Conservation (phyloP, 64 coral and sea anemone genomes). For the Astreopora myriophthalma region DNA sequence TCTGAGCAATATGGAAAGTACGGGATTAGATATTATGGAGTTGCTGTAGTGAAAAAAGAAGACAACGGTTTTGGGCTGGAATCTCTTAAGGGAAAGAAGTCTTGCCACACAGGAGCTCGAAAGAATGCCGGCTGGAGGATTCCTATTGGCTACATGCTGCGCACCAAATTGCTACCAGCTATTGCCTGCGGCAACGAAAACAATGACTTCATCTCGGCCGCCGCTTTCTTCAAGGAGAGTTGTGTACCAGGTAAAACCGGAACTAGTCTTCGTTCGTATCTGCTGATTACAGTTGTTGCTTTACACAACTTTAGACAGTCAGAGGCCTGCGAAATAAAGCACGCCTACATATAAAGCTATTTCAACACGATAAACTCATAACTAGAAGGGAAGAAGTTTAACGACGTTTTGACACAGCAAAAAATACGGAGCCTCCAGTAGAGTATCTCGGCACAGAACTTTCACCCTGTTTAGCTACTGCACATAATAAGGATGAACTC, state of each 20-base stretch:
- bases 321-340: too few species aligned
- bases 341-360: too few species aligned
- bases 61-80: slow-evolving; percentile 23
- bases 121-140: slow-evolving; percentile 63
- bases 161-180: not conserved
- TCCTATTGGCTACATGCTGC: slow-evolving; percentile 53
- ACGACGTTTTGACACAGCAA: too few species aligned
- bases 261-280: too few species aligned
- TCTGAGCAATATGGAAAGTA: slow-evolving; percentile 42
- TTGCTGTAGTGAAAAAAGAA: slow-evolving; percentile 51
- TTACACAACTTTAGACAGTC: too few species aligned
- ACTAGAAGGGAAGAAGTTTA: too few species aligned
- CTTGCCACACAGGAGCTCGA: slow-evolving; percentile 72
- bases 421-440: too few species aligned
- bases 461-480: too few species aligned
- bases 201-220: slow-evolving; percentile 1
- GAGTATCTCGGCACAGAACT: too few species aligned
- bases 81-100: slow-evolving; percentile 49
- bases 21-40: slow-evolving; percentile 41
- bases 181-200: not conserved
- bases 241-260: slow-evolving; percentile 70
- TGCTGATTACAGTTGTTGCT: too few species aligned
- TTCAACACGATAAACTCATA: too few species aligned
- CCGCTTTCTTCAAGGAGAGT: slow-evolving; percentile 62
- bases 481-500: too few species aligned